Evolutionary conservation across 2,888 invertebrate species (phyloP).

Genomic region (Eupeodes luniger): DNA sequence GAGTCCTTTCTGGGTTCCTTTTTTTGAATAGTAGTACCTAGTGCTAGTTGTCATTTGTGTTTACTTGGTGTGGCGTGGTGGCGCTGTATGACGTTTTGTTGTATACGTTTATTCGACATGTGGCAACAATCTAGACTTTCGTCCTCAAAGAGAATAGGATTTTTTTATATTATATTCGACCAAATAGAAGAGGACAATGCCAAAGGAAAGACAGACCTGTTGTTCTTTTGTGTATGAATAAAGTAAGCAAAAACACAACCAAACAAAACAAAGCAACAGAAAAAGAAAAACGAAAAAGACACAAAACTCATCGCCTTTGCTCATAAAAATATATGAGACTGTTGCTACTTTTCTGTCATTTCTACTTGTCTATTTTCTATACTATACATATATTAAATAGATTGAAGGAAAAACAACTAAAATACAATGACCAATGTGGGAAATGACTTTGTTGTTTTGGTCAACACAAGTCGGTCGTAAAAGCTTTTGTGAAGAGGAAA

Average conservation of each 20-base stretch:
- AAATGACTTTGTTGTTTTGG: slow-evolving; percentile 19
- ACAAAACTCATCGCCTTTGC: slow-evolving; percentile 10
- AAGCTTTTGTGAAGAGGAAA: no score
- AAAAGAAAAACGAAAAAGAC: slow-evolving; percentile 7
- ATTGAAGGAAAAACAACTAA: neutral
- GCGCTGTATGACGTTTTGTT: slow-evolving; percentile 7
- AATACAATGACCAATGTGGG: slow-evolving; percentile 36
- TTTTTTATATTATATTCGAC: slow-evolving; percentile 24
- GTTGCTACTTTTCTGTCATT: slow-evolving; percentile 30
- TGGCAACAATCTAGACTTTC: slow-evolving; percentile 46
- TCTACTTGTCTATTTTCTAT: neutral
- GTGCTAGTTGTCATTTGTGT: slow-evolving; percentile 30
- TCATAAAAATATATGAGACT: slow-evolving; percentile 55
- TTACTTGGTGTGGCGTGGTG: slow-evolving; percentile 25
- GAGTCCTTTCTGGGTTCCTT: slow-evolving; percentile 28
- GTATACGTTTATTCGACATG: neutral
- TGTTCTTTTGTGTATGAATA: slow-evolving; percentile 32
- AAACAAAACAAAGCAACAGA: neutral
- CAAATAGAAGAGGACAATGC: slow-evolving; percentile 22
- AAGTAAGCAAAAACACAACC: neutral
- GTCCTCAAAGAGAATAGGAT: slow-evolving; percentile 40
- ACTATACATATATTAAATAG: neutral
- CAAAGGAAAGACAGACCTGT: slow-evolving; percentile 28
- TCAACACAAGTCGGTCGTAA: neutral
- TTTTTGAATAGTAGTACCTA: slow-evolving; percentile 4